Percentiles rank a stretch among this genome's conserved stretches.
Evolutionary conservation across 2,797 vertebrate genomes (phyloP).

Genomic region (Phoebastria nigripes): DNA sequence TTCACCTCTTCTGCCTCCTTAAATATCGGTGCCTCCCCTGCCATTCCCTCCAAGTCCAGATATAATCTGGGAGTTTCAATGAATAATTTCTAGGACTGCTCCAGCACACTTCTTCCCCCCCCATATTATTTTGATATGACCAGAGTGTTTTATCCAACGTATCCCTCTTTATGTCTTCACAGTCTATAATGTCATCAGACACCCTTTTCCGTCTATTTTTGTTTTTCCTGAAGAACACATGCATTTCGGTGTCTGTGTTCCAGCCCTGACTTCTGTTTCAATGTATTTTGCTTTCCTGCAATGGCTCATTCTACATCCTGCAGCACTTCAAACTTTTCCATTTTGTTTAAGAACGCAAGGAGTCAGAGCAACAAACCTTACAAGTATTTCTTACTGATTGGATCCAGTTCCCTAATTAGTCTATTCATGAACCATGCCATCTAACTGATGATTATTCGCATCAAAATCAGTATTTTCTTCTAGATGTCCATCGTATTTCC

Average conservation of each 20-base stretch:
- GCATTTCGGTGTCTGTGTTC: neutral
- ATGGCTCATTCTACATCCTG: neutral
- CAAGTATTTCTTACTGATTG: neutral
- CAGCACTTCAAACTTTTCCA: neutral
- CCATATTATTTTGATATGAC: neutral
- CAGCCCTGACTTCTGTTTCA: neutral
- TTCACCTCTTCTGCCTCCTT: neutral
- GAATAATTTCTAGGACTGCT: neutral
- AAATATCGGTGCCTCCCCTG: rapidly evolving
- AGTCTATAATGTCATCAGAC: neutral
- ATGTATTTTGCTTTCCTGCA: neutral
- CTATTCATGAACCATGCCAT: neutral
- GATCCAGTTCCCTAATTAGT: neutral
- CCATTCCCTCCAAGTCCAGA: neutral
- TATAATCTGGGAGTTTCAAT: neutral
- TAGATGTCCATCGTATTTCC: neutral
- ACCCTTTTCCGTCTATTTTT: neutral
- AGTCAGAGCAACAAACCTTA: neutral
- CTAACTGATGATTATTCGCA: conserved; percentile 2
- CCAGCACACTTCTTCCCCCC: neutral
- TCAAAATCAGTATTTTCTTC: conserved; percentile 28
- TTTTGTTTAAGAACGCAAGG: neutral
- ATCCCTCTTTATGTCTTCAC: neutral
- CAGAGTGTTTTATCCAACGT: neutral
- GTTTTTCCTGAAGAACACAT: neutral